A percentile compares a stretch with the other conserved stretches of the same genome.
Conservation (phyloP, 2,888 invertebrate species). For the Scrobipalpa atriplicella region DNA sequence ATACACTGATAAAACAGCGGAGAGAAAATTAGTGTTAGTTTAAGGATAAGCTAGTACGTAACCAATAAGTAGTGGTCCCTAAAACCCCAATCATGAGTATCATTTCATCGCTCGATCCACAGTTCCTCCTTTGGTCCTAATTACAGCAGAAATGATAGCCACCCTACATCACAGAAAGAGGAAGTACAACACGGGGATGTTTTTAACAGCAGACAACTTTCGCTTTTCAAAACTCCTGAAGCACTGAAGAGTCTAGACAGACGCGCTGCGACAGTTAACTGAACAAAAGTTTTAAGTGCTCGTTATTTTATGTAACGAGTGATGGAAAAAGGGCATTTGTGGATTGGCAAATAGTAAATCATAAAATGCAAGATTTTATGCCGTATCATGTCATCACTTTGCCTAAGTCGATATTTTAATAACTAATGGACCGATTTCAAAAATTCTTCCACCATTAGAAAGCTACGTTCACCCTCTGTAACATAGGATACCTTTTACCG, state of each 20-base stretch:
- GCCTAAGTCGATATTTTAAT: too few relatives aligned
- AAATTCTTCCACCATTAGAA: too few relatives aligned
- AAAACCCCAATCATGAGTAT: too few relatives aligned
- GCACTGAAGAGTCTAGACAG: constrained; percentile 18
- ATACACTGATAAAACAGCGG: too few relatives aligned
- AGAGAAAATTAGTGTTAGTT: too few relatives aligned
- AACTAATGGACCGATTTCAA: too few relatives aligned
- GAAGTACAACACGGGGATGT: background rate
- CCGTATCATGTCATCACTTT: too few relatives aligned
- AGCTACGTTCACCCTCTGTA: too few relatives aligned
- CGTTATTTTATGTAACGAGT: constrained; percentile 16
- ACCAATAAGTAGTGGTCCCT: too few relatives aligned
- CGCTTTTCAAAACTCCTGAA: constrained; percentile 25
- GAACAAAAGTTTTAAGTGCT: constrained; percentile 20
- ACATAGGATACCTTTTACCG: too few relatives aligned
- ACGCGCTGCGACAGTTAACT: background rate
- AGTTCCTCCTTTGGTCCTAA: background rate
- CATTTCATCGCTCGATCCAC: too few relatives aligned
- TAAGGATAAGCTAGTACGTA: too few relatives aligned
- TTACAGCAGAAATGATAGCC: background rate
- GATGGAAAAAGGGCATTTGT: constrained; percentile 15
- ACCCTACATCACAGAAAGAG: background rate
- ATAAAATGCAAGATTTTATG: background rate
- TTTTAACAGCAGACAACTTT: constrained; percentile 47
- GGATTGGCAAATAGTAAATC: constrained; percentile 11